Evolutionary conservation across 2,797 vertebrate species (phyloP), one percentile per base, ranked within the genome.

Genomic region (Cottoperca gobio): DNA sequence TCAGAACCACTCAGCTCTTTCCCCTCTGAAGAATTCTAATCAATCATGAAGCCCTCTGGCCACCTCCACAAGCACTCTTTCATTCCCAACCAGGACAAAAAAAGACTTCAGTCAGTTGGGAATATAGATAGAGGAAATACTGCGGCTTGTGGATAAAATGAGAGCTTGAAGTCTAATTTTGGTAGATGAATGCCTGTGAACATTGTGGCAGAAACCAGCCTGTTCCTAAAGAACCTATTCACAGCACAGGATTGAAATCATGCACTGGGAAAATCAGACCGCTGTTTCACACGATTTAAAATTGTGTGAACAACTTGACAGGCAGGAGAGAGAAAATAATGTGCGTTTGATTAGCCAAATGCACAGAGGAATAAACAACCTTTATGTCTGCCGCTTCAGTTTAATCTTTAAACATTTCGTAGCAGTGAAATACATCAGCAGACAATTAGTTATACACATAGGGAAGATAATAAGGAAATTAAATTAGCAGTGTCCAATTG

Each of bases 21-120:
- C 76, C 68, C 66, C 71, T 82, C 81, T 73, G 61, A 86, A 87
- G 83, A 87, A 87, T 77, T 82, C 76, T 67, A 91, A 92, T 92
- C 93, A 92, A 90, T 93, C 86, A 81, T 68, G 77, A 79, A 87
- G 81, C 82, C 90, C 80, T 78, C 74, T 40, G 39, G 86, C 79
- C 84, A 83, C 79, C 79, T 78, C 79, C 43, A 76, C 64, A 80
- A 69, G 73, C 66, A 59, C 71, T 76, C 79, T 89, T 86, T 89
- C 83, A 87, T 87, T 89, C 77, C 57, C 46, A 69, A 79, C 71
- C 85, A 87, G 79, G 70, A 81, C 70, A 42, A 70, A 81, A 67
- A 78, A 75, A 76, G 65, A 76, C 70, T 87, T 65, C 24, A 82
- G 66, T 84, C 84, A 68, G 55, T 70, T 55, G 70, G 72, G 85